Percentiles rank a stretch among this genome's conserved stretches.
These are phyloP conservation scores for Lineus longissimus DNA, from an alignment of 1,140 invertebrate genomes.

Conservation along the genomic window DNA sequence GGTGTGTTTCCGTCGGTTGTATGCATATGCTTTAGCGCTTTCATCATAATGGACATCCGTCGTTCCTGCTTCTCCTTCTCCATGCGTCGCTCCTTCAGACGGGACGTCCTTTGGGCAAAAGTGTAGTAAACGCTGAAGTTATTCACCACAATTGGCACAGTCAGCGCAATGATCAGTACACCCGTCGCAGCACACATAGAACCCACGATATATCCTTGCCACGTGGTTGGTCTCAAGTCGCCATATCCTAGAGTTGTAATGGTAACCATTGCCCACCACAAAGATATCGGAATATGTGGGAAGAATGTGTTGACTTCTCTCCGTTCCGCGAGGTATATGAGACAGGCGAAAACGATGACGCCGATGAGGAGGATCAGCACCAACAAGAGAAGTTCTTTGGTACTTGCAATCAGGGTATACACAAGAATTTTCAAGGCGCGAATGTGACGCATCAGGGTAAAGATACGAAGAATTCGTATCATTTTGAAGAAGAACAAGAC, in stretches of 20 bases:
- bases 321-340: conserved; percentile 31
- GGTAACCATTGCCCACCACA: conserved; percentile 46
- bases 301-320: conserved; percentile 30
- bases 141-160: conserved; percentile 44
- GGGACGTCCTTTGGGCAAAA: conserved; percentile 26
- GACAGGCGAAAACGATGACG: conserved; percentile 34
- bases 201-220: conserved; percentile 35
- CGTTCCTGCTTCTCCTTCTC: neutral
- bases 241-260: conserved; percentile 49
- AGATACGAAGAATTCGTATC: conserved; percentile 30
- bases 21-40: no score
- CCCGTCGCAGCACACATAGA: conserved; percentile 40
- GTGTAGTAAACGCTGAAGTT: conserved; percentile 44
- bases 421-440: conserved; percentile 34
- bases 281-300: conserved; percentile 33
- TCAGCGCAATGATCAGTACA: conserved; percentile 39
- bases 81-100: conserved; percentile 9
- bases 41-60: no score
- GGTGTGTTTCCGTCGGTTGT: no score
- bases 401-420: conserved; percentile 34
- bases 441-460: conserved; percentile 35
- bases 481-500: conserved; percentile 29
- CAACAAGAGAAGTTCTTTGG: conserved; percentile 34
- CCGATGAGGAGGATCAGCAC: conserved; percentile 32
- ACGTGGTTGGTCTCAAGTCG: conserved; percentile 34